Percentiles rank a stretch among this genome's conserved stretches.
Conservation (phyloP, 2,888 invertebrate genomes). For the Chloroclysta siterata region DNA sequence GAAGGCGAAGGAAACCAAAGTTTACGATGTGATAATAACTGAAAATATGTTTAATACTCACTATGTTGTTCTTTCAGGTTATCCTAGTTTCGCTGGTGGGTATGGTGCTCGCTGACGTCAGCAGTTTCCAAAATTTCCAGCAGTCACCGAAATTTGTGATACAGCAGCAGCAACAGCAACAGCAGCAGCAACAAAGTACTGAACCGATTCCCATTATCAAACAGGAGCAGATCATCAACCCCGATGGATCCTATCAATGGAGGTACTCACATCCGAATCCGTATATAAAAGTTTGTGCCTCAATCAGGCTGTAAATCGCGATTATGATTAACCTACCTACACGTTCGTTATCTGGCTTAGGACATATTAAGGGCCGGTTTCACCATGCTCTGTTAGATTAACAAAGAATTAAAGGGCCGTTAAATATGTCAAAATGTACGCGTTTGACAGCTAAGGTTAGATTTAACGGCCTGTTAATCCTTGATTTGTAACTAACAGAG, state of each 20-base stretch:
- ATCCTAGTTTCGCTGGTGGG: constrained; percentile 49
- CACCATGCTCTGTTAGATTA: too few species aligned
- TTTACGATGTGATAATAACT: not conserved
- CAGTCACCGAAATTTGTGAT: constrained; percentile 52
- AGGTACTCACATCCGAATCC: constrained; percentile 54
- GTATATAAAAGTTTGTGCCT: too few species aligned
- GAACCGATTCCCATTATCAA: constrained; percentile 88
- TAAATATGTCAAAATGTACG: too few species aligned
- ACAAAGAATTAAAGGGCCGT: too few species aligned
- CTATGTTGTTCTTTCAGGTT: constrained; percentile 45
- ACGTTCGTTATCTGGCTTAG: too few species aligned
- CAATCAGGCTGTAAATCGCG: too few species aligned
- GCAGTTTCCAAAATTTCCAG: constrained; percentile 64
- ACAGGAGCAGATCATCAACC: constrained; percentile 88
- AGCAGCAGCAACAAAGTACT: constrained; percentile 69
- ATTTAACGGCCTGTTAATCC: too few species aligned
- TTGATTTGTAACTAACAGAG: too few species aligned
- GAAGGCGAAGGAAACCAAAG: not conserved
- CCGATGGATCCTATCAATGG: constrained; percentile 87
- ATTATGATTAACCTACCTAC: too few species aligned
- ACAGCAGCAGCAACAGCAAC: constrained; percentile 54
- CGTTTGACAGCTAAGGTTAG: too few species aligned
- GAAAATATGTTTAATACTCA: not conserved
- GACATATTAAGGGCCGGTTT: too few species aligned
- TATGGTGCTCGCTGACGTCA: constrained; percentile 64